Conservation (phyloP, 2,797 vertebrate genomes). For the Eulemur mongoz region DNA sequence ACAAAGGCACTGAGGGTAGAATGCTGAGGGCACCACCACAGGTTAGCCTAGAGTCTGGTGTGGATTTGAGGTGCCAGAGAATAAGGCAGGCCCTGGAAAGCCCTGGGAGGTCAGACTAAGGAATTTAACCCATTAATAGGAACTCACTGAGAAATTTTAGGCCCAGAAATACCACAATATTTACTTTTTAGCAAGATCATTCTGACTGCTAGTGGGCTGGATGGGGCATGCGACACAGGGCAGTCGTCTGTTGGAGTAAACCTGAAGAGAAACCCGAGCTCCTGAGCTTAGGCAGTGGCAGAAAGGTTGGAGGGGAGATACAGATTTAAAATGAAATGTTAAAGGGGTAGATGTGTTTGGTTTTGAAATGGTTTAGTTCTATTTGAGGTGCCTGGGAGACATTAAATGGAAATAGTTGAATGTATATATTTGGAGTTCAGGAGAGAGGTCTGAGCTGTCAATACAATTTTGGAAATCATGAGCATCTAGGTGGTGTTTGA, state of each 20-base stretch:
- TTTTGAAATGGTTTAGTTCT: not conserved
- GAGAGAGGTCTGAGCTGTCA: slow-evolving; percentile 2
- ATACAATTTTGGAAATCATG: not conserved
- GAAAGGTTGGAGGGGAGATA: not conserved
- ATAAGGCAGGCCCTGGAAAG: not conserved
- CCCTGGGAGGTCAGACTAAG: not conserved
- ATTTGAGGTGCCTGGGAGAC: not conserved
- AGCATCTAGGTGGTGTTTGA: not conserved
- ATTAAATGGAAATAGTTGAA: not conserved
- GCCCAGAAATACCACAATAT: not conserved
- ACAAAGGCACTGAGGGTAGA: not conserved
- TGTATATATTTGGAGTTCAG: not conserved
- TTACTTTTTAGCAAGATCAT: slow-evolving; percentile 10
- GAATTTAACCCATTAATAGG: not conserved
- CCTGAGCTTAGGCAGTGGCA: not conserved
- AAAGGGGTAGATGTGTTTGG: not conserved
- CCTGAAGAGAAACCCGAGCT: not conserved
- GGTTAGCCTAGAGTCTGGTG: not conserved
- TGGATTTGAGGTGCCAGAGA: not conserved
- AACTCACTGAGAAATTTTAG: not conserved
- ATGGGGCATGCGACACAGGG: not conserved
- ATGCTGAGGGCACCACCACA: not conserved
- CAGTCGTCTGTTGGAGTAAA: not conserved
- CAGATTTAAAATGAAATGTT: slow-evolving; percentile 5
- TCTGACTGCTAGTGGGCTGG: not conserved